These are phyloP conservation scores for Pegea sp. DNA, from an alignment of 23 tunicate species.

Conservation along the genomic window DNA sequence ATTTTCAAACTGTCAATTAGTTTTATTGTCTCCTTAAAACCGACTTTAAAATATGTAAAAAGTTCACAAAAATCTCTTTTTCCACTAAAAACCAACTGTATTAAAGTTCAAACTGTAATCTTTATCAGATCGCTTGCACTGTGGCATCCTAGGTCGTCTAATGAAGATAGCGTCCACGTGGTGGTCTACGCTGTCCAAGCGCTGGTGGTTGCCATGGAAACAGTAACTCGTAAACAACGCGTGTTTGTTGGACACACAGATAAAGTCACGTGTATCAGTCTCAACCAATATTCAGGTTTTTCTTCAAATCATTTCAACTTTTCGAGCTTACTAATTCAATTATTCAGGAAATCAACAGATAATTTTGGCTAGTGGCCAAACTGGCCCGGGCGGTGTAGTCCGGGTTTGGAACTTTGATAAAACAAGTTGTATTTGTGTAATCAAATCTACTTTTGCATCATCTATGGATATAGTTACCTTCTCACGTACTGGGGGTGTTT, in stretches of 20 bases:
- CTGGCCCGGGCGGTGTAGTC: slow-evolving; percentile 57
- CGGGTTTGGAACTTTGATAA: slow-evolving; percentile 65
- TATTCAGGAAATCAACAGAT: not conserved
- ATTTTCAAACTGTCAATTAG: too few species aligned
- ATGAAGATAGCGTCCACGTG: slow-evolving; percentile 31
- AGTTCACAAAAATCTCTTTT: too few species aligned
- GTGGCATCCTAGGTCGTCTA: slow-evolving; percentile 48
- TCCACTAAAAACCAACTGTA: too few species aligned
- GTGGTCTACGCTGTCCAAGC: slow-evolving; percentile 77
- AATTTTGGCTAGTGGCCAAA: slow-evolving; percentile 52
- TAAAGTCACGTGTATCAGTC: slow-evolving; percentile 32
- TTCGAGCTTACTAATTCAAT: not conserved
- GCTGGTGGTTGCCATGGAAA: slow-evolving; percentile 63
- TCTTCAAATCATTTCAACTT: not conserved
- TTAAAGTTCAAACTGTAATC: not conserved
- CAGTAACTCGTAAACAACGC: slow-evolving; percentile 36
- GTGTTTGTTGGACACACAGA: slow-evolving; percentile 81
- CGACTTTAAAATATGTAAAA: too few species aligned
- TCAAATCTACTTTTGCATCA: slow-evolving; percentile 29
- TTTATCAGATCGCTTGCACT: slow-evolving; percentile 19
- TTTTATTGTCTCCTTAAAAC: too few species aligned
- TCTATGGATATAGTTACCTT: slow-evolving; percentile 46
- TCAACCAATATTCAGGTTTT: slow-evolving; percentile 15
- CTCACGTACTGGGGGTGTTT: slow-evolving; percentile 50
- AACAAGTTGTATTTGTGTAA: slow-evolving; percentile 48